Percentiles rank a stretch among this genome's conserved stretches.
These are phyloP conservation scores for Aeoliscus strigatus DNA, from an alignment of 2,797 vertebrate genomes.

Conservation along the genomic window DNA sequence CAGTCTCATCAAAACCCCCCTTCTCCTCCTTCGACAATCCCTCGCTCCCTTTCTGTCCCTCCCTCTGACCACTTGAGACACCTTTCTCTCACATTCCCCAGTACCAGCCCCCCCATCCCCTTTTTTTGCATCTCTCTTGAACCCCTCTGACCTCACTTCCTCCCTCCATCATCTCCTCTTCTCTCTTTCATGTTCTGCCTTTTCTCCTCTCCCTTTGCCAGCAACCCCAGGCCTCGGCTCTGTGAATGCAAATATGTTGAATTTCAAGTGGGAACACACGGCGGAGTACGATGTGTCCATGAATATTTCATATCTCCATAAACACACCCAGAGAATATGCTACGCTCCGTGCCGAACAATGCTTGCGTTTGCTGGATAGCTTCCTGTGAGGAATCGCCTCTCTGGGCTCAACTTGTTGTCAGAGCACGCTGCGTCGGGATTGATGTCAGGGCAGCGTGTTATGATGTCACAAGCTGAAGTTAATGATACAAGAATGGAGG, in stretches of 20 bases:
- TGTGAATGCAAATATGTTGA: slow-evolving; percentile 62
- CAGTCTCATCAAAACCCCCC: no score
- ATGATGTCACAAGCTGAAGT: slow-evolving; percentile 72
- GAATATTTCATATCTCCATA: slow-evolving; percentile 70
- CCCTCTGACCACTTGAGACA: no score
- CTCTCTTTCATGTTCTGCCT: no score
- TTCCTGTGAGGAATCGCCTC: slow-evolving; percentile 51
- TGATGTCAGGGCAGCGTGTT: slow-evolving; percentile 63
- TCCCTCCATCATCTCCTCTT: no score
- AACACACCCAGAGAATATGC: slow-evolving; percentile 49
- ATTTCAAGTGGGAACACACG: slow-evolving; percentile 69
- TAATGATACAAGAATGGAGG: slow-evolving; percentile 62
- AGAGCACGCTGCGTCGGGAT: slow-evolving; percentile 45
- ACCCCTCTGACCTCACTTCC: no score
- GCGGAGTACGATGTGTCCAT: slow-evolving; percentile 48
- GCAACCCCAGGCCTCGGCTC: slow-evolving; percentile 53
- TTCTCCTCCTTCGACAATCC: no score
- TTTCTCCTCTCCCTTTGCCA: slow-evolving; percentile 16
- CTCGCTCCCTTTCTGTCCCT: no score
- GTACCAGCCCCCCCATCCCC: no score
- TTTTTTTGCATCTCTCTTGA: no score
- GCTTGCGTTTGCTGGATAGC: slow-evolving; percentile 43
- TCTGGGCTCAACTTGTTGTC: slow-evolving; percentile 43
- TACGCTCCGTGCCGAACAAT: slow-evolving; percentile 34
- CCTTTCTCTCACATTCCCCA: no score